These are phyloP conservation scores for Machimus rusticus DNA, from an alignment of 2,888 invertebrate genomes.

Conservation along the genomic window DNA sequence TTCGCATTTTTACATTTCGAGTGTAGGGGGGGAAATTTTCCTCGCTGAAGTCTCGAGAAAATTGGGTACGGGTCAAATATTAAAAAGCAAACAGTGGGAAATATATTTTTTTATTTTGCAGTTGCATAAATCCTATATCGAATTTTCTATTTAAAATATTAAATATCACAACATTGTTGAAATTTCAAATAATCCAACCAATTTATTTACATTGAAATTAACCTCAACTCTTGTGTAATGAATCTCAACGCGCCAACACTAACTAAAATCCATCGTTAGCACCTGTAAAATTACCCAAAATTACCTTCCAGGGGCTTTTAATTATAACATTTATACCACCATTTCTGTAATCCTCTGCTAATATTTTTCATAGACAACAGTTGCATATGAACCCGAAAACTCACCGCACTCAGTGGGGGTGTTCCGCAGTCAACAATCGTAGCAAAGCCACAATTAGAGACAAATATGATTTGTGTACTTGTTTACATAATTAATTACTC, in stretches of 20 bases:
- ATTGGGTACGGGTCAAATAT: background rate
- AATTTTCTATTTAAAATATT: background rate
- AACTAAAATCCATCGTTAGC: background rate
- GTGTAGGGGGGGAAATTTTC: background rate
- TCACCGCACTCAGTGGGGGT: background rate
- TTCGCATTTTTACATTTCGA: background rate
- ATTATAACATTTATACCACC: background rate
- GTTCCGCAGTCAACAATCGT: background rate
- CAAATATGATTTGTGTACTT: background rate
- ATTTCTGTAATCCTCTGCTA: background rate
- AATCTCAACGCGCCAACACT: background rate
- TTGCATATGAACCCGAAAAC: background rate
- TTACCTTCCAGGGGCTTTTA: background rate
- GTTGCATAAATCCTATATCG: background rate
- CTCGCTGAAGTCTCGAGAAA: background rate
- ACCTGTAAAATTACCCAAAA: background rate
- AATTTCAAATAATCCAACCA: too few relatives aligned
- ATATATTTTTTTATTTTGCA: background rate
- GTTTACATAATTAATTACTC: background rate
- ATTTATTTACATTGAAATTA: background rate
- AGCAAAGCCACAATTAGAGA: background rate
- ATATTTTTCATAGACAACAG: background rate
- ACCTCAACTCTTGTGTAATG: background rate
- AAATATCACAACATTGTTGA: background rate
- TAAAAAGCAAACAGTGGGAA: background rate